phyloP scores from a whole-genome alignment of 2,888 invertebrate genomes.

The Caenorhabditis drosophilae region DNA sequence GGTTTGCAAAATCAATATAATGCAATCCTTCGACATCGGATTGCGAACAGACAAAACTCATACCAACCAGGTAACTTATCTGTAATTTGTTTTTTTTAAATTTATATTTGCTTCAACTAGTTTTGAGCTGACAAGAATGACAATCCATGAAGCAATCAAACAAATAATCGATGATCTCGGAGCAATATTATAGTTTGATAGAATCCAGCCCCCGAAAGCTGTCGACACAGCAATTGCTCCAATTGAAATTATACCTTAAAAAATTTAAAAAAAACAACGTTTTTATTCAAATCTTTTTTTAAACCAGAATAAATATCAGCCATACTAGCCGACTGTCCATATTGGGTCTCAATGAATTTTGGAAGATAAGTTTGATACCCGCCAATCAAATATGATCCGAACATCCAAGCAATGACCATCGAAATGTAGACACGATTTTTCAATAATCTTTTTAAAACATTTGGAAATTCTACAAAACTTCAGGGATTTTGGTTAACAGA shows the following conservation, averaged over 20 bases:
- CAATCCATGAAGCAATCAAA: slow-evolving; percentile 49
- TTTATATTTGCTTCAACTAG: not conserved
- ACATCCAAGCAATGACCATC: slow-evolving; percentile 77
- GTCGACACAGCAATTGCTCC: slow-evolving; percentile 60
- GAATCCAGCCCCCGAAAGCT: slow-evolving; percentile 56
- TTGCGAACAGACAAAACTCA: slow-evolving; percentile 49
- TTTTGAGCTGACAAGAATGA: slow-evolving; percentile 31
- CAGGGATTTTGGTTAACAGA: not conserved
- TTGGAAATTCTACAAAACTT: slow-evolving; percentile 59
- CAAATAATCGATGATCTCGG: slow-evolving; percentile 46
- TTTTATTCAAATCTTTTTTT: not conserved
- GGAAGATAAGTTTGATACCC: slow-evolving; percentile 75
- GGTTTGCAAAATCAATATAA: slow-evolving; percentile 26
- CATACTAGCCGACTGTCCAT: slow-evolving; percentile 76
- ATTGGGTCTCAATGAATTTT: slow-evolving; percentile 81
- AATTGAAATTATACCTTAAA: slow-evolving; percentile 57
- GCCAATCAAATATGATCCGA: slow-evolving; percentile 70
- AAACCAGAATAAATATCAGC: slow-evolving; percentile 78
- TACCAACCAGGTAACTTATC: slow-evolving; percentile 50
- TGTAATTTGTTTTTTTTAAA: not conserved
- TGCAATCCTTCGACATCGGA: slow-evolving; percentile 35
- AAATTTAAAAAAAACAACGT: not conserved
- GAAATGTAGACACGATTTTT: slow-evolving; percentile 77
- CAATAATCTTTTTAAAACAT: slow-evolving; percentile 74
- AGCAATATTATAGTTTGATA: slow-evolving; percentile 50